Percentiles rank a stretch among this genome's conserved stretches.
Evolutionary conservation across 2,797 vertebrate genomes (phyloP).

Genomic region (Sciurus carolinensis): DNA sequence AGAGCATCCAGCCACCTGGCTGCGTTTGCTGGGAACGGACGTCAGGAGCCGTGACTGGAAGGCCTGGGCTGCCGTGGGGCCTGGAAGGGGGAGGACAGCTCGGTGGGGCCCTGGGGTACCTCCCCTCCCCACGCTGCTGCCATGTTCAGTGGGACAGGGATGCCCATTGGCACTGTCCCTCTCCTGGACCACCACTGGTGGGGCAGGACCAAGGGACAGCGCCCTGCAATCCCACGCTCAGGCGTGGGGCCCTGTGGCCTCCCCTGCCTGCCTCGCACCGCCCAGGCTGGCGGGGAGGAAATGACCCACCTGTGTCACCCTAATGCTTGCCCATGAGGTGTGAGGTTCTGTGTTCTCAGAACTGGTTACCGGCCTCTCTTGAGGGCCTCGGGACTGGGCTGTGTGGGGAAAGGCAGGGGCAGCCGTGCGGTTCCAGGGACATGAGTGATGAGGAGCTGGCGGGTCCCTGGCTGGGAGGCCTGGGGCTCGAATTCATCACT

Average conservation of each 20-base stretch:
- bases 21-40: constrained; percentile 57
- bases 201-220: neutral
- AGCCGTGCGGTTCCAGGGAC: neutral
- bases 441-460: neutral
- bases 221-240: fast-evolving
- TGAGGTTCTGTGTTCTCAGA: constrained; percentile 51
- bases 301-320: fast-evolving
- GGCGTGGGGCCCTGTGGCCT: no score
- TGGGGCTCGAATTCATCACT: constrained; percentile 2
- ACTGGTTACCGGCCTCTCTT: neutral
- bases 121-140: fast-evolving
- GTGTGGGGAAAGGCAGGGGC: neutral
- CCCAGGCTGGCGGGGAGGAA: neutral
- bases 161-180: fast-evolving
- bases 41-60: neutral
- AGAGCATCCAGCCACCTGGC: constrained; percentile 70
- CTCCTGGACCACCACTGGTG: neutral
- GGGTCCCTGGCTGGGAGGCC: constrained; percentile 28
- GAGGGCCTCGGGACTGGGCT: neutral
- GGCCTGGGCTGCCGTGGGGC: neutral
- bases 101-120: fast-evolving
- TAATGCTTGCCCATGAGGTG: neutral
- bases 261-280: neutral
- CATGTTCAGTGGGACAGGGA: fast-evolving
- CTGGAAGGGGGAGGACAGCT: neutral